These are phyloP conservation scores for Papilio protenor DNA, from an alignment of 2,888 invertebrate species.

Conservation along the genomic window DNA sequence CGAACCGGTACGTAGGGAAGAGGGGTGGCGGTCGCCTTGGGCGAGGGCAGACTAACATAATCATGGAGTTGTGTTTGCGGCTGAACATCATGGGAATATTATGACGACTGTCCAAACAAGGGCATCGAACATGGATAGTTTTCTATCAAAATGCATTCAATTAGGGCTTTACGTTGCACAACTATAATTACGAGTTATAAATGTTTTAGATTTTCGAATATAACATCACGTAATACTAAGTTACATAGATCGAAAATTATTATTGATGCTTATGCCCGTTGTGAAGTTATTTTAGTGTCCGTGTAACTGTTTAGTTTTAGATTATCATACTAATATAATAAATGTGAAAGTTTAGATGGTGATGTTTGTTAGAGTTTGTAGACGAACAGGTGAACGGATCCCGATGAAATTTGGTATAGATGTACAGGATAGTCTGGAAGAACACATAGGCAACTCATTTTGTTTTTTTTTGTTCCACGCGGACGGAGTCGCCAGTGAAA, in stretches of 20 bases:
- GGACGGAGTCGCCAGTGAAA: too few species aligned
- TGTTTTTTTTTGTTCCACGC: too few species aligned
- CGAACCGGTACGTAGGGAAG: constrained; percentile 6
- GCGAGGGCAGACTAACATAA: constrained; percentile 42
- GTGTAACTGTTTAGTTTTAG: too few species aligned
- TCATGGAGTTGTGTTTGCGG: constrained; percentile 41
- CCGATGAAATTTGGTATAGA: too few species aligned
- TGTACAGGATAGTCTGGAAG: too few species aligned
- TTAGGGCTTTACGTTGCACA: constrained; percentile 12
- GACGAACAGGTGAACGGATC: too few species aligned
- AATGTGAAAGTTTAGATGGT: too few species aligned
- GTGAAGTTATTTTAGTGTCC: neutral
- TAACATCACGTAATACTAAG: neutral
- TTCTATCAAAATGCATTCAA: constrained; percentile 1
- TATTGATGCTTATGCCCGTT: neutral
- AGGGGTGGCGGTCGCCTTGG: constrained; percentile 33
- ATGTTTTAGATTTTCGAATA: neutral
- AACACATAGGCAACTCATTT: too few species aligned
- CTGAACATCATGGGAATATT: constrained; percentile 43
- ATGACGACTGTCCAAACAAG: constrained; percentile 42
- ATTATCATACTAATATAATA: too few species aligned
- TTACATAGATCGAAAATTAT: neutral
- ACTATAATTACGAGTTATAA: neutral
- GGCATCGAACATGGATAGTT: constrained; percentile 38
- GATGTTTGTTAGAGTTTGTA: too few species aligned